phyloP scores from a whole-genome alignment of 1,140 invertebrate species.

The Arctopsyche grandis region DNA sequence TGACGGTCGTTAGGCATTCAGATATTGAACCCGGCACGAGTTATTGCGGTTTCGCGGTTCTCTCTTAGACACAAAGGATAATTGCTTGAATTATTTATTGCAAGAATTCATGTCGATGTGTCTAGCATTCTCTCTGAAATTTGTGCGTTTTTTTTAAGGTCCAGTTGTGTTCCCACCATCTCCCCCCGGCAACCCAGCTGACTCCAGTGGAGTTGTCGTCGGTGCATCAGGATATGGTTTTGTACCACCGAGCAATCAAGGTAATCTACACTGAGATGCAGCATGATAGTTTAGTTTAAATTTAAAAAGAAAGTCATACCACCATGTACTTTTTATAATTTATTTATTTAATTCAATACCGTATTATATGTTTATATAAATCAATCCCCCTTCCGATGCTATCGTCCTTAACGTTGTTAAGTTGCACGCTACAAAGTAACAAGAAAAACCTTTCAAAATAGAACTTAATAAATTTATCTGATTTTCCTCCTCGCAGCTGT shows the following conservation, averaged over 20 bases:
- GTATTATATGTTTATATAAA: slow-evolving; percentile 13
- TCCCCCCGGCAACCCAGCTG: slow-evolving; percentile 69
- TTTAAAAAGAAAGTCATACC: slow-evolving; percentile 37
- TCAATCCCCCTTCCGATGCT: slow-evolving; percentile 57
- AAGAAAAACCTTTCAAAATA: not conserved
- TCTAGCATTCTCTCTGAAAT: not conserved
- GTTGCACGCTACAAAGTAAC: slow-evolving; percentile 33
- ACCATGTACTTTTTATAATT: slow-evolving; percentile 27
- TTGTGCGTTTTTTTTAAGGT: slow-evolving; percentile 62
- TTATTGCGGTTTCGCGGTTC: slow-evolving; percentile 19
- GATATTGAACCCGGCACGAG: not conserved
- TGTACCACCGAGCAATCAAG: slow-evolving; percentile 72
- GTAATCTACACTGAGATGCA: slow-evolving; percentile 58
- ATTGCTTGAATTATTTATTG: slow-evolving; percentile 17
- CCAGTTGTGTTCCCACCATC: slow-evolving; percentile 77
- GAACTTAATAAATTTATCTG: not conserved
- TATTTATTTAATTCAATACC: slow-evolving; percentile 45
- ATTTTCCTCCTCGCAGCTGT: not conserved
- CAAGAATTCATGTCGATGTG: not conserved
- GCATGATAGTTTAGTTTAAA: slow-evolving; percentile 38
- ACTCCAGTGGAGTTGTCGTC: slow-evolving; percentile 76
- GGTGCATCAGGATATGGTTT: slow-evolving; percentile 81
- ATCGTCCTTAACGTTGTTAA: slow-evolving; percentile 58
- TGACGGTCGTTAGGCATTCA: not conserved
- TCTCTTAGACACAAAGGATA: slow-evolving; percentile 25